Percentiles rank a stretch among this genome's conserved stretches.
These are phyloP conservation scores for Hyles vespertilio DNA, from an alignment of 1,140 invertebrate genomes.

Conservation along the genomic window DNA sequence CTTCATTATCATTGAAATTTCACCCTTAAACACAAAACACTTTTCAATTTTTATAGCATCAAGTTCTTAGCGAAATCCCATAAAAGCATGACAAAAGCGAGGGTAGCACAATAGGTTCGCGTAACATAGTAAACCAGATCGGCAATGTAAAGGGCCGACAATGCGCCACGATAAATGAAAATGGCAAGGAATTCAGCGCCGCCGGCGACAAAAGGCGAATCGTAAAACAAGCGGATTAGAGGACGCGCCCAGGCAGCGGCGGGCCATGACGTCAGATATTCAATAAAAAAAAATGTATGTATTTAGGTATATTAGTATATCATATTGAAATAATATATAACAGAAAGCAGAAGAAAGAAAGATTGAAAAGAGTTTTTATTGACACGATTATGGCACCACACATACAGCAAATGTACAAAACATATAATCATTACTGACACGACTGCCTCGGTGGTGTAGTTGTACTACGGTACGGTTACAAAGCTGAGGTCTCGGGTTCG, in stretches of 20 bases:
- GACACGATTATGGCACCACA: no score
- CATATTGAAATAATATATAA: neutral
- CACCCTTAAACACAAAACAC: no score
- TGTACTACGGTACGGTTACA: no score
- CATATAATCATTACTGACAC: no score
- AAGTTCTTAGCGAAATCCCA: neutral
- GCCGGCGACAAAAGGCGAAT: conserved; percentile 37
- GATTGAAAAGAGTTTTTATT: no score
- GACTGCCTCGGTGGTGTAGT: no score
- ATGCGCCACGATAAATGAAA: conserved; percentile 46
- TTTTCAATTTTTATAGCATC: no score
- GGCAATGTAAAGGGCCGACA: conserved; percentile 14
- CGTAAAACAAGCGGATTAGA: conserved; percentile 59
- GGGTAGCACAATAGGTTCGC: conserved; percentile 3
- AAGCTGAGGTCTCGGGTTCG: no score
- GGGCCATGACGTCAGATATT: conserved; percentile 20
- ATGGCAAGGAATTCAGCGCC: conserved; percentile 38
- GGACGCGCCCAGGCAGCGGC: conserved; percentile 25
- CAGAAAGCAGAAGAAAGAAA: neutral
- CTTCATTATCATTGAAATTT: no score
- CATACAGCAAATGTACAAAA: no score
- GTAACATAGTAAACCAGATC: conserved; percentile 20
- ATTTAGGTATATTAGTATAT: neutral
- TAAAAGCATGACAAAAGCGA: conserved; percentile 9
- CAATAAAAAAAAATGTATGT: neutral